Base-by-base conservation (phyloP, 2,888 invertebrate species). In the Sphaeridia pumilis region DNA sequence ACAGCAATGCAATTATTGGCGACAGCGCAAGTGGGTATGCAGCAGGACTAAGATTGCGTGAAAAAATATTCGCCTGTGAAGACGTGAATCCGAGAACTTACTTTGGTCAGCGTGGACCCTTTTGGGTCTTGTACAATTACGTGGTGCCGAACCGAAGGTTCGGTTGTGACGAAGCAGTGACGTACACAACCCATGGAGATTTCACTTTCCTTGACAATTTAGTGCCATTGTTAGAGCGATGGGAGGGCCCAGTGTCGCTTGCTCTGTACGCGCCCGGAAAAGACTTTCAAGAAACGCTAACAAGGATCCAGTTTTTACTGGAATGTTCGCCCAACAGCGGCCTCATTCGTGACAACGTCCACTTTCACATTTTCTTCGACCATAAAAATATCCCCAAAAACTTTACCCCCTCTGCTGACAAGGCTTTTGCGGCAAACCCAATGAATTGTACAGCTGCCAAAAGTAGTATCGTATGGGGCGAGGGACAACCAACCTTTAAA, bases 101-200 rank as follows among this genome's bases (percentile, higher is more conserved):
- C 65, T 81, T 78, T 41, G 72, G 78, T 51, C 85, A 85, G 67
- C 78, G 84, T 2, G 85, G 85, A 21, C 83, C 84, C 67, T 89
- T 83, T 70, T 89, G 88, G 88, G 87, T 89, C 65, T 74, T 90
- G 56, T 84, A 87, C 72, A 89, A 90, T 73, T 89, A 84, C 69
- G 79, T 88, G 61, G 78, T 78, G 36, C 84, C 87, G 54, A 80
- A 81, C 17, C 42, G 48, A 35, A 42, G 46, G 20, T 90, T 83
- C 46, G 76, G 74, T 67, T 89, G 89, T 72, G 83, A 86, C 72
- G 87, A 88, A 71, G 82, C 82, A 63, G 78, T 92, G 60, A 92
- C 92, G 1, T 89, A 90, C 68, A 88, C 90, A 31, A 92, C 92
- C 14, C 92, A 92, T 71, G 88, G 87, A 3, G 90, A 90, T 67